A percentile compares a stretch with the other conserved stretches of the same genome.
Evolutionary conservation across 2,797 vertebrate genomes (phyloP).

Genomic region (Syngnathus acus): DNA sequence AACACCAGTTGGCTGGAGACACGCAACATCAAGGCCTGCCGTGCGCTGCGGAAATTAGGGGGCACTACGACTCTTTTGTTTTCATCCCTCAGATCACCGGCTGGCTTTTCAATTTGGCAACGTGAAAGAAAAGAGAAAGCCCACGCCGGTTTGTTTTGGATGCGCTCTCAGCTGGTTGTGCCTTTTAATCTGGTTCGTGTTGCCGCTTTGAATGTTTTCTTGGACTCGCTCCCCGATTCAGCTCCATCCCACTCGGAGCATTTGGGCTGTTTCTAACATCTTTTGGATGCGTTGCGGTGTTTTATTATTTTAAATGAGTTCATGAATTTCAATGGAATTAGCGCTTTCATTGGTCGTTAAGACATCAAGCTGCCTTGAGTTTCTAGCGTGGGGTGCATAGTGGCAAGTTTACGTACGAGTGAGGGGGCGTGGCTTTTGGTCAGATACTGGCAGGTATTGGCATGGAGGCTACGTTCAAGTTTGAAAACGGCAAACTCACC

Average conservation of each 20-base stretch:
- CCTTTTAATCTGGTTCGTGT: conserved; percentile 69
- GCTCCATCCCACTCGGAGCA: conserved; percentile 43
- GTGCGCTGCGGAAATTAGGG: conserved; percentile 69
- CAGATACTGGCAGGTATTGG: no score
- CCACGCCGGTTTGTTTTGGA: conserved; percentile 51
- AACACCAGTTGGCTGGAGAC: conserved; percentile 66
- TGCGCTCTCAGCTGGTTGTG: conserved; percentile 56
- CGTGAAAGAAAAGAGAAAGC: conserved; percentile 41
- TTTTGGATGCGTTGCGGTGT: conserved; percentile 15
- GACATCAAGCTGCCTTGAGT: neutral
- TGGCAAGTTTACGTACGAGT: no score
- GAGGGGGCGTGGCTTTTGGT: no score
- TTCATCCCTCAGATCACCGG: conserved; percentile 48
- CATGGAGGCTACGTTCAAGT: no score
- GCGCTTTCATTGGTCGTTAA: no score
- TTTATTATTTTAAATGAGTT: no score
- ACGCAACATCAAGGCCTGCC: conserved; percentile 69
- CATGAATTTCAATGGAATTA: no score
- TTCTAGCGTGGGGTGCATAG: neutral
- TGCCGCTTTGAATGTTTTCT: conserved; percentile 58
- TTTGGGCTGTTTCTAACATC: conserved; percentile 42
- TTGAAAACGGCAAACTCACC: no score
- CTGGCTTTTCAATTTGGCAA: conserved; percentile 64
- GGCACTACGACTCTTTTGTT: conserved; percentile 57
- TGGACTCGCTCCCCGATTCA: conserved; percentile 51